phyloP scores from a whole-genome alignment of 2,888 invertebrate genomes.

The Hyalella azteca region DNA sequence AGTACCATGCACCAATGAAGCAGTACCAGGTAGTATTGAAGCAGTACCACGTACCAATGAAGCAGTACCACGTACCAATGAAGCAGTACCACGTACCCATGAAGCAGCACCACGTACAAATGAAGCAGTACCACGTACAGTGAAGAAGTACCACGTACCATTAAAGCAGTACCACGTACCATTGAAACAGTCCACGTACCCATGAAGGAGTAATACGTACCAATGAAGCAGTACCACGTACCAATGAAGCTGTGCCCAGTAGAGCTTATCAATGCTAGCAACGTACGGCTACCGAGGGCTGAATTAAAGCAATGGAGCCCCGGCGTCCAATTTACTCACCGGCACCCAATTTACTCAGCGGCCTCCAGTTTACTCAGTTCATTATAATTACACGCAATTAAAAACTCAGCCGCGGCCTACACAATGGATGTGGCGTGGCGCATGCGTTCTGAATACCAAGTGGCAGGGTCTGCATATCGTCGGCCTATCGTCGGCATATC shows the following conservation, averaged over 20 bases:
- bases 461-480: no score
- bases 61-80: not conserved
- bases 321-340: no score
- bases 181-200: not conserved
- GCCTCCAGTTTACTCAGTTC: conserved; percentile 6
- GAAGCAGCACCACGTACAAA: not conserved
- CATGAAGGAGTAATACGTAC: not conserved
- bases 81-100: not conserved
- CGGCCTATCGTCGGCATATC: no score
- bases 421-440: not conserved
- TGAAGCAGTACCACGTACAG: not conserved
- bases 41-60: not conserved
- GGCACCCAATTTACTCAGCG: no score
- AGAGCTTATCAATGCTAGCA: no score
- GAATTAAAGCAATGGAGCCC: no score
- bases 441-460: no score
- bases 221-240: not conserved
- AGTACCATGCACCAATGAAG: not conserved
- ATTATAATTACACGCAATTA: conserved; percentile 36
- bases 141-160: not conserved
- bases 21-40: not conserved
- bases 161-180: not conserved
- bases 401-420: not conserved
- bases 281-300: no score
- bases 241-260: not conserved